A percentile compares a stretch with the other conserved stretches of the same genome.
phyloP scores from a whole-genome alignment of 2,797 vertebrate species.

The Intellagama lesueurii region DNA sequence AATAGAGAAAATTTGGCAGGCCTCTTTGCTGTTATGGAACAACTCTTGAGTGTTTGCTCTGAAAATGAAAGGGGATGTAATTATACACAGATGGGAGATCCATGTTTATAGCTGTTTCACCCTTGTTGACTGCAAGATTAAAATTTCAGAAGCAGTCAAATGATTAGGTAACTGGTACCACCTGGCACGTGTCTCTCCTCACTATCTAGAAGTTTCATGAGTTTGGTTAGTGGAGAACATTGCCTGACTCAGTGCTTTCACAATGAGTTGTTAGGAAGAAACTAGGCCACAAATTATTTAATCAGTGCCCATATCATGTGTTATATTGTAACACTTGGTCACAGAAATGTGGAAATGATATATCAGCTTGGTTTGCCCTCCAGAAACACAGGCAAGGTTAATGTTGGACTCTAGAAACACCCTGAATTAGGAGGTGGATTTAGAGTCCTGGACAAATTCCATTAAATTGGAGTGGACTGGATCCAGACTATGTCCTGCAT shows the following conservation, averaged over 20 bases:
- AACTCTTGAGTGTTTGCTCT: slow-evolving; percentile 15
- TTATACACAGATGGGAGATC: slow-evolving; percentile 22
- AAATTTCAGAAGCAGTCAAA: slow-evolving; percentile 30
- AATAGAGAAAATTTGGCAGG: slow-evolving; percentile 41
- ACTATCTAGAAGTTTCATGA: not conserved
- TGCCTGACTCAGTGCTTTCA: not conserved
- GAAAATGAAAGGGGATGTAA: slow-evolving; percentile 28
- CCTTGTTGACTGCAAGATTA: slow-evolving; percentile 10
- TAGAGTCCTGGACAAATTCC: not conserved
- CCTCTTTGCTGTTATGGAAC: slow-evolving; percentile 16
- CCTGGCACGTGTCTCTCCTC: not conserved
- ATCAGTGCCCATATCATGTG: not conserved
- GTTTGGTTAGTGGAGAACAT: not conserved
- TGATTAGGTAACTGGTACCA: slow-evolving; percentile 15
- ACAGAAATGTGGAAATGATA: not conserved
- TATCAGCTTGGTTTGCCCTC: not conserved
- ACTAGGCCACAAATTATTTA: not conserved
- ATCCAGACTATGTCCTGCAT: not conserved
- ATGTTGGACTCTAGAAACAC: not conserved
- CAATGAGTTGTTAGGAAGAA: not conserved
- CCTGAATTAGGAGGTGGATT: not conserved
- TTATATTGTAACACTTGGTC: not conserved
- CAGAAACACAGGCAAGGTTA: not conserved
- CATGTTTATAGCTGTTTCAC: slow-evolving; percentile 8
- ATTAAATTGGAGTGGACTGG: not conserved